Evolutionary conservation across 2,888 invertebrate genomes (phyloP), one percentile per base, ranked within the genome.

Genomic region (Megastigmus dorsalis): DNA sequence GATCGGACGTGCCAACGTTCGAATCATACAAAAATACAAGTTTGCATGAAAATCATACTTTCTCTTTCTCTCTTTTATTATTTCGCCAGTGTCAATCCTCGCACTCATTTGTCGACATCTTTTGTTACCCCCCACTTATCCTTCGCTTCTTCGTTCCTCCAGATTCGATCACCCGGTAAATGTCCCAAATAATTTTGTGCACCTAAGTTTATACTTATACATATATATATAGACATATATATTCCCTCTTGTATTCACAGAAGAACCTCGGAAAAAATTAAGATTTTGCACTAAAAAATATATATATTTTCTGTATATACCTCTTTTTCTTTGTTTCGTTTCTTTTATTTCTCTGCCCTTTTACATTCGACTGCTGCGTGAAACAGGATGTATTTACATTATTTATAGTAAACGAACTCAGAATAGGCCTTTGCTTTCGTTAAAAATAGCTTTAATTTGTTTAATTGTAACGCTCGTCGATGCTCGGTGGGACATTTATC

Each of bases 1-100:
- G 38, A 72, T 62, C 55, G 69, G 45, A 69, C 54, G 52, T 9
- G 43, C 20, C 52, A 57, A 18, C 48, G 68, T 68, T 76, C 77
- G 70, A 76, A 41, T 68, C 77, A 77, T 81, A 80, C 80, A 80
- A 80, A 81, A 80, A 80, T 80, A 81, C 79, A 80, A 76, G 79
- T 79, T 79, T 78, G 65, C 73, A 57, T 63, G 67, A 74, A 65
- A 73, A 66, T 69, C 68, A 60, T 75, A 67, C 52, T n/a, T n/a
- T n/a, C n/a, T 28, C 55, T 75, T 67, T 70, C 66, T 67, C 52
- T 69, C 54, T 59, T 60, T 41, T 45, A 9, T 26, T 38, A 48
- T 48, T 54, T 62, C 33, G 28, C 30, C 15, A 20, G 13, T 26
- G 4, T 26, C 26, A 10, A n/a, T 38, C 7, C 36, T 69, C 36